Evolutionary conservation across 1,140 invertebrate genomes (phyloP), one percentile per base, ranked within the genome.

Genomic region (Drosophila pallidifrons): DNA sequence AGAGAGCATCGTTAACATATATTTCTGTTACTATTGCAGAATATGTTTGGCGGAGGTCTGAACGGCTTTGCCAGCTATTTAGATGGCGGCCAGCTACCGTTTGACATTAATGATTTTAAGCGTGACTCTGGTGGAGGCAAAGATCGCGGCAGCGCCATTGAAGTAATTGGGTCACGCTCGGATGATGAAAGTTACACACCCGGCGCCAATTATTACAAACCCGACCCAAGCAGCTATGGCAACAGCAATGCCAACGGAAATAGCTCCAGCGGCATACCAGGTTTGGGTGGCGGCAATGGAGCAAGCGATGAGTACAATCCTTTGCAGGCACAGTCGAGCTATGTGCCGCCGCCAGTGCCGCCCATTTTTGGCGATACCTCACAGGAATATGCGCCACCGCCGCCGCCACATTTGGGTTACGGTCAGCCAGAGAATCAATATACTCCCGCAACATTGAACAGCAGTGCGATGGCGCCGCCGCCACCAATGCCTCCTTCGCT

Each of bases 401-500:
- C 87, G 15, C 77, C 90, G 2, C 73, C 79, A 8, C 82, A 86
- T 59, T 69, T 55, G 0, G 65, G 75, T 77, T 75, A 82, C 43
- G 75, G 78, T 30, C 52, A 51, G 43, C 35, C 74, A 47, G 85
- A 87, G 8, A 75, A 76, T 55, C 75, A 87, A 4, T 85, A 92
- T 54, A 77, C 83, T 38, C 90, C 79, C 92, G 93, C 81, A 93
- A 94, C 38, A 72, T 94, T 60, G 15, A 77, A 93, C 47, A 65
- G 35, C 15, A 76, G 66, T 46, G 13, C 30, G 2, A 79, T 82
- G 30, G 79, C 88, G 32, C 78, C 94, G 51, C 94, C 94, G 8
- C 94, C 95, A 6, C 94, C 94, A 0, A 92, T 95, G 87, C 95
- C 95, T 3, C 94, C 95, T 7, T 46, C 75, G 5, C 25, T 82